phyloP scores from a whole-genome alignment of 2,888 invertebrate genomes.

The Archaeoteleia sp. region DNA sequence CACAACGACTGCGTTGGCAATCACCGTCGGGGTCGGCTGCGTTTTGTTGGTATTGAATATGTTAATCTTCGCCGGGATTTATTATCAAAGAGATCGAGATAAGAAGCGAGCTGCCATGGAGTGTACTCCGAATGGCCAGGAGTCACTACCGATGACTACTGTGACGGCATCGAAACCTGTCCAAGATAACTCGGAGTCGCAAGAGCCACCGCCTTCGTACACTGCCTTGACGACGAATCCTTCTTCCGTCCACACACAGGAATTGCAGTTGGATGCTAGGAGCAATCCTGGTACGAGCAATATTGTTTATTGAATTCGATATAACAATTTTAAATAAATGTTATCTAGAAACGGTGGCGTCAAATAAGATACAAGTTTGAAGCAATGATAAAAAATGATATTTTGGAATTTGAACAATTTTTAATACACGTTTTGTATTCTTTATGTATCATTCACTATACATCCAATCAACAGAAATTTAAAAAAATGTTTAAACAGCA shows the following conservation, averaged over 20 bases:
- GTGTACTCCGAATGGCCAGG: constrained; percentile 67
- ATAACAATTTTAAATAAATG: too few relatives aligned
- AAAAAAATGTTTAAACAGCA: too few relatives aligned
- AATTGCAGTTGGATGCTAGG: constrained; percentile 32
- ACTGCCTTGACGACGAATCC: constrained; percentile 75
- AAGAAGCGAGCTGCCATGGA: constrained; percentile 69
- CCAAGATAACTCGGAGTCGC: constrained; percentile 67
- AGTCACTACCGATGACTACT: constrained; percentile 73
- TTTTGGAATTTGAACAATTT: too few relatives aligned
- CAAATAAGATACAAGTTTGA: too few relatives aligned
- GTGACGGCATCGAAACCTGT: constrained; percentile 72
- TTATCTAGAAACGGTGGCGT: too few relatives aligned
- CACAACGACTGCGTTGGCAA: constrained; percentile 85
- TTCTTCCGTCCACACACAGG: constrained; percentile 54
- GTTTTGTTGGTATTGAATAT: constrained; percentile 83
- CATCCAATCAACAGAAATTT: too few relatives aligned
- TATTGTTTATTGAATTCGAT: too few relatives aligned
- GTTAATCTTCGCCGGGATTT: constrained; percentile 86
- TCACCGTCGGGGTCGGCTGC: constrained; percentile 85
- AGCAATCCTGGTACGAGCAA: constrained; percentile 32
- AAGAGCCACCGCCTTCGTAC: constrained; percentile 77
- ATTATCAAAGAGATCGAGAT: constrained; percentile 82
- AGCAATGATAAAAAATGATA: too few relatives aligned
- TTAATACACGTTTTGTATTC: too few relatives aligned
- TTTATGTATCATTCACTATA: too few relatives aligned